Evolutionary conservation across 2,113 vertebrate species (phyloP).

Genomic region (Eulacestoma nigropectus): DNA sequence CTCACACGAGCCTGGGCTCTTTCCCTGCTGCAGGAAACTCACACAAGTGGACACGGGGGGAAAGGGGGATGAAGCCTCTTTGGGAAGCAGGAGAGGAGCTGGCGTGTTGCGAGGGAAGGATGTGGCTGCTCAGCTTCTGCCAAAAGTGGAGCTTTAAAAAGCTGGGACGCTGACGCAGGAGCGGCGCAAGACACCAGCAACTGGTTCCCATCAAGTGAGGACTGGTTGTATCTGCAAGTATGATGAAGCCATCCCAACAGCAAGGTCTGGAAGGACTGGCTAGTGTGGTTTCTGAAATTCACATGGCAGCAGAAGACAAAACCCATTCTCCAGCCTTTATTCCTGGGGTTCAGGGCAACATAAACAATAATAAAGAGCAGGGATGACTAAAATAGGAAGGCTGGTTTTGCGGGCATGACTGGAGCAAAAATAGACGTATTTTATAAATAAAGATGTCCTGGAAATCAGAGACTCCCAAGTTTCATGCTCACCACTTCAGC

Average conservation of each 20-base stretch:
- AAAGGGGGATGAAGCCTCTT: background rate
- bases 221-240: conserved; percentile 9
- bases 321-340: background rate
- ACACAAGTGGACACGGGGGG: background rate
- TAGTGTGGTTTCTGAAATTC: background rate
- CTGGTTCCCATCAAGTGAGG: background rate
- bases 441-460: conserved; percentile 42
- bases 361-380: background rate
- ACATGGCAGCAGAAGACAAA: background rate
- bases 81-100: background rate
- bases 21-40: background rate
- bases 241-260: background rate
- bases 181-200: background rate
- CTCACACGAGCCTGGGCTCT: background rate
- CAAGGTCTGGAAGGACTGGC: background rate
- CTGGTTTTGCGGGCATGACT: background rate
- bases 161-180: background rate
- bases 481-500: conserved; percentile 21
- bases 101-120: background rate
- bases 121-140: conserved; percentile 23
- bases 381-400: background rate
- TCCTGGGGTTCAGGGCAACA: background rate
- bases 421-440: conserved; percentile 6
- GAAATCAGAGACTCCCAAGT: conserved; percentile 11
- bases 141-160: conserved; percentile 8